Base-by-base conservation (phyloP, 1,140 invertebrate genomes). In the Hylaeus volcanicus region DNA sequence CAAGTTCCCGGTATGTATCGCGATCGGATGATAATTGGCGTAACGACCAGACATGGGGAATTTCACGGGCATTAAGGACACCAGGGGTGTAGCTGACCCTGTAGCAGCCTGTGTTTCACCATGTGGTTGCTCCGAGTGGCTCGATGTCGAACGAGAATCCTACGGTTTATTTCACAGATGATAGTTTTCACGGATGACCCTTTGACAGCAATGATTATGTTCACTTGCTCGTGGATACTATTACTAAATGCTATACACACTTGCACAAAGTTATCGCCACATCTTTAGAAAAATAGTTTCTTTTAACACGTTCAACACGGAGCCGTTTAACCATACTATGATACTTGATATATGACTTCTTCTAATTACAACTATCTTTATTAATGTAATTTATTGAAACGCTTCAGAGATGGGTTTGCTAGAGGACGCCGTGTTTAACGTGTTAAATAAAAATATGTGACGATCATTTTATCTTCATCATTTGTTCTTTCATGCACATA, bases 111-210 rank as follows among this genome's bases (percentile, higher is more conserved):
- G 87, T 82, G 85, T 75, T 69, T 90, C 89, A 84, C 82, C 86
- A 60, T 88, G 88, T 65, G 87, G 85, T 81, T 91, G 91, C 85
- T 93, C 92, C 86, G 92, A 93, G 71, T 92, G 91, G 86, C 89
- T 93, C 74, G 91, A 91, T 74, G 92, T 90, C 45, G 92, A 90
- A 87, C 88, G 91, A 84, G 89, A 90, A 79, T 93, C 92, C 92
- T 93, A 88, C 78, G 88, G 87, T 88, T 89, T 88, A 87, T 78
- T 74, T 78, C 48, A 87, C 6, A 86, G 39, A 84, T 75, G 43
- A 9, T 68, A 61, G 12, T 61, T 37, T 51, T 26, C 51, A 51
- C 51, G 51, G 51, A 51, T 51, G 51, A 51, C 2, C 51, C 2
- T 72, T 72, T 41, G 12, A 60, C 26, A 72, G n/a, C 43, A 72